Base-by-base conservation (phyloP, 2,797 vertebrate genomes). In the Argentina silus region DNA sequence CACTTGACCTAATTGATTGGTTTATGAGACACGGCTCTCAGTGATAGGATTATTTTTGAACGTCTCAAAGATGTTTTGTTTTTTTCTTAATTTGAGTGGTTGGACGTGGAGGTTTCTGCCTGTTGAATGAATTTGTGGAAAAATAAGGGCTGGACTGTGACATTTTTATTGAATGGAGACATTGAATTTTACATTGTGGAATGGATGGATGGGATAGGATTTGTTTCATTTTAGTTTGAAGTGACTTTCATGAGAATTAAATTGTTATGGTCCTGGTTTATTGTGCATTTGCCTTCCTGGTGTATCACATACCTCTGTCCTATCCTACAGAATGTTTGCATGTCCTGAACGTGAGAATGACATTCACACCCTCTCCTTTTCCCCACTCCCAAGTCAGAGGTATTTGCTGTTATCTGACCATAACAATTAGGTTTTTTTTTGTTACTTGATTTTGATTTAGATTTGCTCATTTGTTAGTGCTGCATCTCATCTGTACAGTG, bases 221-320 rank as follows among this genome's bases (percentile, higher is more conserved):
- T 19, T 47, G 6, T 69, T 76, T 65, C 74, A 57, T 69, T 86
- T 51, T 66, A 48, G 83, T 87, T 90, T 87, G 86, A 81, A 74
- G 78, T 85, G 82, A 86, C 44, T 44, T 19, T 43, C 50, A 72
- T 47, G 43, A 48, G 44, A 78, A 70, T 42, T 67, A 60, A 76
- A 76, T 78, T 77, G 53, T 80, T 56, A 55, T 66, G 74, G 76
- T 76, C 63, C 14, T 69, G 27, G 44, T 12, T 81, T 14, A 3
- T 53, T 19, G 57, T 48, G 55, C 21, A n/a, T 76, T 73, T 53
- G 56, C 44, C 42, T 77, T 63, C 42, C 68, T n/a, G 47, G 9
- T 51, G 10, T 53, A 62, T 64, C 57, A 36, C 10, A 17, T 27
- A 77, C 53, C 27, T 57, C 64, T 14, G 23, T 11, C 21, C 65